phyloP scores from a whole-genome alignment of 1,140 invertebrate species.

The Atopsyche davidsoni region DNA sequence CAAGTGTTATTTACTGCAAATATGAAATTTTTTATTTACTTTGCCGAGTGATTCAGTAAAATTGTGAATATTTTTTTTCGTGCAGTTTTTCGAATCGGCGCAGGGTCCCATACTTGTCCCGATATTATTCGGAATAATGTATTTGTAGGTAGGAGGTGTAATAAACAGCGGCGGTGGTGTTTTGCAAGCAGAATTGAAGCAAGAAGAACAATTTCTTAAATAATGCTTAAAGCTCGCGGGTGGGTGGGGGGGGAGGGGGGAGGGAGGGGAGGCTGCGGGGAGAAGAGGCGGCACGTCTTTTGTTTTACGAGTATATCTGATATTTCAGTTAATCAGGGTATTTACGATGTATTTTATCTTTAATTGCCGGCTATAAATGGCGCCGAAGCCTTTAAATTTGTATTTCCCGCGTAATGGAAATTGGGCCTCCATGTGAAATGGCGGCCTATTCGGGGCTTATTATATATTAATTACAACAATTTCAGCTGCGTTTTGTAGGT shows the following conservation, averaged over 20 bases:
- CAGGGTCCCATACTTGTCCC: slow-evolving; percentile 17
- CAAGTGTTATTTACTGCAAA: no score
- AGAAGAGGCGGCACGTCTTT: slow-evolving; percentile 11
- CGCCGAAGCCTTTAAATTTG: no score
- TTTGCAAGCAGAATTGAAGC: slow-evolving; percentile 30
- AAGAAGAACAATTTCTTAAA: slow-evolving; percentile 30
- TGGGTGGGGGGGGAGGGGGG: background rate
- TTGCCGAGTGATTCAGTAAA: no score
- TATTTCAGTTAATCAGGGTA: slow-evolving; percentile 27
- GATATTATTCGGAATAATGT: slow-evolving; percentile 29
- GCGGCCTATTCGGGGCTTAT: no score
- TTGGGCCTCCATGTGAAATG: no score
- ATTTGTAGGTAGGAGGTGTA: slow-evolving; percentile 27
- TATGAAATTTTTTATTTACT: no score
- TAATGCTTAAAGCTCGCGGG: slow-evolving; percentile 18
- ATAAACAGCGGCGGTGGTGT: slow-evolving; percentile 29
- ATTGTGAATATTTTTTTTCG: no score
- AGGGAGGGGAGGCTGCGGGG: slow-evolving; percentile 2
- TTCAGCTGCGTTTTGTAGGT: no score
- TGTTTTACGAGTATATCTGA: slow-evolving; percentile 27
- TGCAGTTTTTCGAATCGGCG: slow-evolving; percentile 9
- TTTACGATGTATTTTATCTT: slow-evolving; percentile 23
- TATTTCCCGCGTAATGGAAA: no score
- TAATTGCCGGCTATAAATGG: slow-evolving; percentile 15
- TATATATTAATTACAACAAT: no score